These are phyloP conservation scores for Streblospio benedicti DNA, from an alignment of 1,140 invertebrate species.

Conservation along the genomic window DNA sequence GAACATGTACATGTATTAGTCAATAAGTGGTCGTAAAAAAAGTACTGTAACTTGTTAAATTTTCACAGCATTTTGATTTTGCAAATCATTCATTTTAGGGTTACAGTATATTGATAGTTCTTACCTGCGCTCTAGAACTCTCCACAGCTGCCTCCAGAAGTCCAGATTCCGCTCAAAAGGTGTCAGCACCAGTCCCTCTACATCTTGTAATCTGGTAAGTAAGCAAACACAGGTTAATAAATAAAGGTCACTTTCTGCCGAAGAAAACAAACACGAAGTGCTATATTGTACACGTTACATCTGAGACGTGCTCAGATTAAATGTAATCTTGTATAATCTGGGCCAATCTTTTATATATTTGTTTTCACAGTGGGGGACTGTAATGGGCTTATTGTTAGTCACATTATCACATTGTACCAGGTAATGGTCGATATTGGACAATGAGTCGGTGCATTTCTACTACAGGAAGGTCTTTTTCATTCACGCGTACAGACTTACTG, in stretches of 20 bases:
- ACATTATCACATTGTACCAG: no score
- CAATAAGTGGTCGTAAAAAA: no score
- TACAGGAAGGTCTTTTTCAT: background rate
- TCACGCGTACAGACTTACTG: constrained; percentile 32
- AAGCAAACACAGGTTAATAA: background rate
- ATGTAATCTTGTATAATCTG: no score
- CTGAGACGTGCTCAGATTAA: no score
- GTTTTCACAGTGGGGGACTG: background rate
- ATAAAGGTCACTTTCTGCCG: background rate
- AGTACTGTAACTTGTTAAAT: no score
- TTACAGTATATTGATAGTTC: background rate
- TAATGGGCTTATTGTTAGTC: no score
- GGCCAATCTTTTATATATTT: background rate
- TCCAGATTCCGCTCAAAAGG: constrained; percentile 98
- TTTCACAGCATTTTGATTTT: no score
- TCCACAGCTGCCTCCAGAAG: constrained; percentile 97
- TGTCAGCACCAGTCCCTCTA: constrained; percentile 72
- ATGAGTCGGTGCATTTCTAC: background rate
- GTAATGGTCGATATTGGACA: no score
- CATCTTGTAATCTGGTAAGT: constrained; percentile 61
- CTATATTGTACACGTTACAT: no score
- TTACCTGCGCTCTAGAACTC: constrained; percentile 81
- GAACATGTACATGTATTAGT: no score
- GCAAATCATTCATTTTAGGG: no score
- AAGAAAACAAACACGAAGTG: no score